Base-by-base conservation (phyloP, 1,140 invertebrate genomes). In the Dinothrombium tinctorium region DNA sequence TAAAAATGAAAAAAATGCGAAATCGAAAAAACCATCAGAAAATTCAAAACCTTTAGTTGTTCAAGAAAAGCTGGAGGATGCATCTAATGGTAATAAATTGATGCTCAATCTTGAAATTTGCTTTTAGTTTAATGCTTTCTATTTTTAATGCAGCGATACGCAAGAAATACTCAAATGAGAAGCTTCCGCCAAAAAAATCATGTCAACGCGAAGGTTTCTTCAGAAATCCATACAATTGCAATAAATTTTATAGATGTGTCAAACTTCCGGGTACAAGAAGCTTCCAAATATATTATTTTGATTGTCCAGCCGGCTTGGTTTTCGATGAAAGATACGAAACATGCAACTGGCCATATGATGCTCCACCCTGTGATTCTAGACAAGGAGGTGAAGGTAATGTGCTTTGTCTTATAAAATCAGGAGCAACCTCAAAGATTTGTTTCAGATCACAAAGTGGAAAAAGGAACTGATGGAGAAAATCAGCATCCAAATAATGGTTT, bases 171-270 rank as follows among this genome's bases (percentile, higher is more conserved):
- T n/a, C n/a, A n/a, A n/a, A n/a, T n/a, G n/a, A n/a, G n/a, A n/a
- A n/a, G n/a, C n/a, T n/a, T n/a, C n/a, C n/a, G n/a, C n/a, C n/a
- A n/a, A n/a, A n/a, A n/a, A n/a, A n/a, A n/a, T n/a, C n/a, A n/a
- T n/a, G n/a, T n/a, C n/a, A n/a, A n/a, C n/a, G n/a, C n/a, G n/a
- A 65, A 49, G 75, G 74, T 21, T 76, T 68, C 49, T 73, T 67
- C 52, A 65, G 68, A 6, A 56, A 74, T 57, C 64, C 65, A 19
- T 57, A 59, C n/a, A 57, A 69, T 31, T 79, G 75, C 52, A 64
- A 40, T 26, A 46, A 47, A 43, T 53, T 53, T 40, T 49, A 48
- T 26, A 40, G 51, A n/a, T 76, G 74, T 52, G 74, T 76, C n/a
- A 60, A 65, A 40, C 23, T 21, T 65, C 64, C 20, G 55, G 61